Conservation (phyloP, 2,113 vertebrate species). For the Poicephalus gulielmi region DNA sequence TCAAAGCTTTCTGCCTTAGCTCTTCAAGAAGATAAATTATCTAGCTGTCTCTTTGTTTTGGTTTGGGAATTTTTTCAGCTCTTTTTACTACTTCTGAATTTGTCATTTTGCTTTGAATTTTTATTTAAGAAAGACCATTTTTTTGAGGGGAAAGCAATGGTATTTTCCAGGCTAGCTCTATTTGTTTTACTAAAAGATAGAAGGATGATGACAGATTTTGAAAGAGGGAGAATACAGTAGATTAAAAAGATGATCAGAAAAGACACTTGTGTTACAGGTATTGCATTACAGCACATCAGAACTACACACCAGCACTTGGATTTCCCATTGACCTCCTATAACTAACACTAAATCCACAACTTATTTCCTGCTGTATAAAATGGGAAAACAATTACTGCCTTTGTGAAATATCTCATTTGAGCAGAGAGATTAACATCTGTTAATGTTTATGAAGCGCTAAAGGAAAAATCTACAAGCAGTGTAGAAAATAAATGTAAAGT, state of each 20-base stretch:
- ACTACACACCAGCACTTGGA: background rate
- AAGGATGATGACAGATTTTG: background rate
- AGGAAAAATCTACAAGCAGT: background rate
- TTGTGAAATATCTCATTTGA: background rate
- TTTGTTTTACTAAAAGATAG: background rate
- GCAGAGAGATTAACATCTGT: background rate
- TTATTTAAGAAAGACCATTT: background rate
- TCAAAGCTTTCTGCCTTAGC: background rate
- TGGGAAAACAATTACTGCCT: background rate
- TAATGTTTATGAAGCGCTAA: background rate
- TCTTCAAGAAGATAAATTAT: background rate
- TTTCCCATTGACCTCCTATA: background rate
- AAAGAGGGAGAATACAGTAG: background rate
- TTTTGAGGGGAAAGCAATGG: background rate
- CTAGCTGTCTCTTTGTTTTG: background rate
- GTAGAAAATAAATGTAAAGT: background rate
- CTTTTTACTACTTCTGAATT: background rate
- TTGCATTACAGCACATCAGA: background rate
- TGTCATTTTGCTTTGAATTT: background rate
- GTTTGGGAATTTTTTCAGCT: background rate
- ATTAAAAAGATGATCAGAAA: background rate
- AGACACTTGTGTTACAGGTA: background rate
- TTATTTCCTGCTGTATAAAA: background rate
- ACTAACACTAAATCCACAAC: background rate
- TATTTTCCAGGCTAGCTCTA: background rate